Evolutionary conservation across 2,888 invertebrate genomes (phyloP).

Genomic region (Argynnis bischoffii): DNA sequence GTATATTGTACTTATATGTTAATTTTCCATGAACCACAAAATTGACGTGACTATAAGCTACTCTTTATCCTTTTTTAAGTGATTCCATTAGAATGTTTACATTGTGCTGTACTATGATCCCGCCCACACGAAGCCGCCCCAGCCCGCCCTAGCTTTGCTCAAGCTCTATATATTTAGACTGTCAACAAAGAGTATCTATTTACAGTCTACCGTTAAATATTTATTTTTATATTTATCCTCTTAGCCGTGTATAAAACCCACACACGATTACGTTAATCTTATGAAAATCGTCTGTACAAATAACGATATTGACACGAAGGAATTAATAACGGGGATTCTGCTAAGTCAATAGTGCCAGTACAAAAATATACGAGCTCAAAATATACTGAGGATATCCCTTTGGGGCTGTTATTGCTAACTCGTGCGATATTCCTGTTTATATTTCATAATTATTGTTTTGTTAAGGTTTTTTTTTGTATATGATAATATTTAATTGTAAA

Average conservation of each 20-base stretch:
- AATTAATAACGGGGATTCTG: slow-evolving; percentile 27
- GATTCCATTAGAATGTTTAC: too few relatives aligned
- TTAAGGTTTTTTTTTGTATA: too few relatives aligned
- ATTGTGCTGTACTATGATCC: too few relatives aligned
- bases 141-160: too few relatives aligned
- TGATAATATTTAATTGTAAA: too few relatives aligned
- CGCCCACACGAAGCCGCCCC: too few relatives aligned
- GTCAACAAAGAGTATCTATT: background rate
- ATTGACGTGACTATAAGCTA: too few relatives aligned
- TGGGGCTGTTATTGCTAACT: background rate
- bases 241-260: background rate
- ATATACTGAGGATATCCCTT: slow-evolving; percentile 1
- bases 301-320: slow-evolving; percentile 31
- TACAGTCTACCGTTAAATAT: background rate
- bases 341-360: slow-evolving; percentile 23
- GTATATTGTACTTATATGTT: too few relatives aligned
- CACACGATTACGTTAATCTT: slow-evolving; percentile 31
- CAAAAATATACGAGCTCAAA: slow-evolving; percentile 23
- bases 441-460: background rate
- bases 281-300: slow-evolving; percentile 30
- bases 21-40: too few relatives aligned
- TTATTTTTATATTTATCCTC: background rate
- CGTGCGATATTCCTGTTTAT: background rate
- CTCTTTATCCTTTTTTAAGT: too few relatives aligned
- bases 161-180: too few relatives aligned